Conservation (phyloP, 2,888 invertebrate species). For the Graphium colonna region DNA sequence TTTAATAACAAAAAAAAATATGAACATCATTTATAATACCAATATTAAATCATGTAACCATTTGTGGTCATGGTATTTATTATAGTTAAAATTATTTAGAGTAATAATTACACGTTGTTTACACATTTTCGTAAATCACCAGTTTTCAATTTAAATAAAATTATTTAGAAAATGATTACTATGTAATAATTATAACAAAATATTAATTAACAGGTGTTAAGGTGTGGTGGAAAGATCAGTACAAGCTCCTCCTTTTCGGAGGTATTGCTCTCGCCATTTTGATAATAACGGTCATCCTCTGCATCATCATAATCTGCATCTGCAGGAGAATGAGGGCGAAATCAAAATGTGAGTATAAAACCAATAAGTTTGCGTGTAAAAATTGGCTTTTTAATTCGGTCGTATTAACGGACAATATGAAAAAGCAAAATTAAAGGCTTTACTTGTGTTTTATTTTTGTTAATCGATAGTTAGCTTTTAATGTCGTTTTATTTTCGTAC, state of each 20-base stretch:
- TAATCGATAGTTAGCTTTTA: background rate
- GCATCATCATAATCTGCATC: constrained; percentile 91
- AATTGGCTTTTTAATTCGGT: constrained; percentile 12
- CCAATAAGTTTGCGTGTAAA: constrained; percentile 11
- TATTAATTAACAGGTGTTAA: constrained; percentile 89
- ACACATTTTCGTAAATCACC: no score
- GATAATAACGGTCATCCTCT: constrained; percentile 85
- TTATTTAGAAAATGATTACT: no score
- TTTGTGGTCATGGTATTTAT: no score
- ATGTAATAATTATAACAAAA: no score
- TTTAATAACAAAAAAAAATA: no score
- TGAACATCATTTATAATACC: no score
- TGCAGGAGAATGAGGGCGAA: constrained; percentile 90
- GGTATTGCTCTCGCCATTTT: constrained; percentile 74
- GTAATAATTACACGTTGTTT: no score
- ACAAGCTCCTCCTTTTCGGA: constrained; percentile 86
- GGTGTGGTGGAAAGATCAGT: constrained; percentile 91
- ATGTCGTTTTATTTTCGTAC: background rate
- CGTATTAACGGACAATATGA: no score
- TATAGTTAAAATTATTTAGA: no score
- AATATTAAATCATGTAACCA: no score
- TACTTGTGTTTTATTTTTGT: background rate
- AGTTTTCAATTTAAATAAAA: no score
- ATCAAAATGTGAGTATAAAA: constrained; percentile 88
- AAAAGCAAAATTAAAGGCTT: no score